Percentiles rank a stretch among this genome's conserved stretches.
These are phyloP conservation scores for Ctenicera cuprea DNA, from an alignment of 2,888 invertebrate genomes.

Conservation along the genomic window DNA sequence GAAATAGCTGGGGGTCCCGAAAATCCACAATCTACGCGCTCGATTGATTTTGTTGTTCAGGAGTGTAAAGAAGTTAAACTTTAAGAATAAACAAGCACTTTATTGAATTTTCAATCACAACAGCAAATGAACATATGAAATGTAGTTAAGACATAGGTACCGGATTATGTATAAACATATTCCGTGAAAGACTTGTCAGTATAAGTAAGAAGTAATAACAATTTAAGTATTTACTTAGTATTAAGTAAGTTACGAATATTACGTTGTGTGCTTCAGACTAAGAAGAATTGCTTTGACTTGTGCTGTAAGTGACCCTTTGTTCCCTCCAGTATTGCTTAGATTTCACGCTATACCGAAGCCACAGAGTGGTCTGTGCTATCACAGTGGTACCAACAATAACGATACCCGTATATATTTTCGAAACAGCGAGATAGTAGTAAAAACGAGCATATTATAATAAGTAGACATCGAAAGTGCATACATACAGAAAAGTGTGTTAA, in stretches of 20 bases:
- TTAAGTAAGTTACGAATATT: slow-evolving; percentile 41
- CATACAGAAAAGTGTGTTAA: slow-evolving; percentile 50
- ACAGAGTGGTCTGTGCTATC: slow-evolving; percentile 52
- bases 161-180: slow-evolving; percentile 43
- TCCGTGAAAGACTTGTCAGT: slow-evolving; percentile 46
- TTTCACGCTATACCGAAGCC: slow-evolving; percentile 50
- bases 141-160: slow-evolving; percentile 41
- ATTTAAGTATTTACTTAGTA: slow-evolving; percentile 44
- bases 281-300: slow-evolving; percentile 52
- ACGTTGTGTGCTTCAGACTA: slow-evolving; percentile 51
- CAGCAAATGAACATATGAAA: slow-evolving; percentile 45
- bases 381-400: slow-evolving; percentile 52
- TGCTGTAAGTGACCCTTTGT: slow-evolving; percentile 50
- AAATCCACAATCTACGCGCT: too few relatives aligned
- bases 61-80: background rate
- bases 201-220: slow-evolving; percentile 51
- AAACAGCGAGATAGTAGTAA: slow-evolving; percentile 50
- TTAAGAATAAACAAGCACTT: slow-evolving; percentile 52
- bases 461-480: slow-evolving; percentile 51
- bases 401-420: slow-evolving; percentile 49
- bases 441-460: slow-evolving; percentile 41
- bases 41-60: too few relatives aligned
- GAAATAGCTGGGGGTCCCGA: too few relatives aligned
- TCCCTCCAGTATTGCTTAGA: slow-evolving; percentile 52
- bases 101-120: slow-evolving; percentile 48